Percentiles rank a stretch among this genome's conserved stretches.
phyloP scores from a whole-genome alignment of 1,140 invertebrate species.

The Euwallacea similis region DNA sequence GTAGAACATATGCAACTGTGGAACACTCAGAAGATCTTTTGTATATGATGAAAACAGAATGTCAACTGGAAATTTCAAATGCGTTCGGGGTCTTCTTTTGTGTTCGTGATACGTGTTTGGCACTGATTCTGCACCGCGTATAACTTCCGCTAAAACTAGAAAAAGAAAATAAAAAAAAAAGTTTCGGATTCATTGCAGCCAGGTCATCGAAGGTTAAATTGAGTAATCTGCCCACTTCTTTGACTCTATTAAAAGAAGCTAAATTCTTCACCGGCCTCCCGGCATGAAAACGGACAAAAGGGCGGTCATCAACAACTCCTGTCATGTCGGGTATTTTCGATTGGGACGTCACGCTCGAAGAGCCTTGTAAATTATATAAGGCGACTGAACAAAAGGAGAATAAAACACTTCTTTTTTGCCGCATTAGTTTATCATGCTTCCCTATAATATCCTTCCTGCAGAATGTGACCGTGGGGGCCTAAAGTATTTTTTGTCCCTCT shows the following conservation, averaged over 20 bases:
- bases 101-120: not conserved
- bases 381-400: not conserved
- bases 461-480: too few relatives aligned
- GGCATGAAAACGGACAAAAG: not conserved
- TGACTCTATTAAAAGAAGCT: not conserved
- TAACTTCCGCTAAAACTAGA: too few relatives aligned
- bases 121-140: too few relatives aligned
- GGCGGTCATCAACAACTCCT: not conserved
- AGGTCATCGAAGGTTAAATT: too few relatives aligned
- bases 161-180: too few relatives aligned
- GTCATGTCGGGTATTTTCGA: conserved; percentile 14
- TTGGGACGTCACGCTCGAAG: conserved; percentile 9
- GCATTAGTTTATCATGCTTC: not conserved
- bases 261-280: not conserved
- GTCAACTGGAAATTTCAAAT: not conserved
- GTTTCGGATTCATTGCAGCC: too few relatives aligned
- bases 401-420: conserved; percentile 4
- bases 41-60: conserved; percentile 6
- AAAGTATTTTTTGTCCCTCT: too few relatives aligned
- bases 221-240: too few relatives aligned
- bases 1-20: conserved; percentile 14
- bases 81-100: not conserved
- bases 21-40: conserved; percentile 5
- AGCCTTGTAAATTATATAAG: conserved; percentile 12
- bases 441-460: not conserved